These are phyloP conservation scores for Scaeva pyrastri DNA, from an alignment of 2,888 invertebrate genomes.

Conservation along the genomic window DNA sequence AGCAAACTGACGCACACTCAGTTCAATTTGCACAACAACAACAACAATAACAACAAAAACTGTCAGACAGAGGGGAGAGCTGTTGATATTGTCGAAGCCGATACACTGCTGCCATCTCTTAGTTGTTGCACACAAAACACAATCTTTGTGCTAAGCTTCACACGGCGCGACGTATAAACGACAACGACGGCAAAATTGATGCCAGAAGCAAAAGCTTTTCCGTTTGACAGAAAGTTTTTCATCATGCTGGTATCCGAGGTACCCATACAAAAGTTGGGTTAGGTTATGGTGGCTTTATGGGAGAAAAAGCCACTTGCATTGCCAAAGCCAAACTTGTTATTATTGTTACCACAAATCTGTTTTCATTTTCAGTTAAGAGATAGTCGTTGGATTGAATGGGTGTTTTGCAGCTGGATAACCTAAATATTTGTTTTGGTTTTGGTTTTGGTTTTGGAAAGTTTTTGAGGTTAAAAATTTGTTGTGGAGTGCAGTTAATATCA, in stretches of 20 bases:
- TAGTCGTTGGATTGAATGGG: slow-evolving; percentile 27
- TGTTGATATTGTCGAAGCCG: slow-evolving; percentile 33
- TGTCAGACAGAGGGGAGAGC: slow-evolving; percentile 13
- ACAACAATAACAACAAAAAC: slow-evolving; percentile 28
- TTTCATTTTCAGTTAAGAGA: slow-evolving; percentile 34
- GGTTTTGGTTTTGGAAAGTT: too few relatives aligned
- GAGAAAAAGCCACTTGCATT: slow-evolving; percentile 12
- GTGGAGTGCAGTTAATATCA: too few relatives aligned
- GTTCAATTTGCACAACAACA: slow-evolving; percentile 38
- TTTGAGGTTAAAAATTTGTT: background rate
- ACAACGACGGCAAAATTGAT: slow-evolving; percentile 4
- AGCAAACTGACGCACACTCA: slow-evolving; percentile 66
- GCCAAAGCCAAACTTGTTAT: slow-evolving; percentile 1
- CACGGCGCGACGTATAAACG: background rate
- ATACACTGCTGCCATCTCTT: slow-evolving; percentile 75
- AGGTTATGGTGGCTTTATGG: slow-evolving; percentile 58
- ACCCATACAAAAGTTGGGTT: slow-evolving; percentile 48
- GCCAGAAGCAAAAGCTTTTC: slow-evolving; percentile 58
- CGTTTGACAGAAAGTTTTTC: slow-evolving; percentile 44
- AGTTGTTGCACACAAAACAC: slow-evolving; percentile 72
- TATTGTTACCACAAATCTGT: slow-evolving; percentile 12
- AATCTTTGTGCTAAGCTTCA: slow-evolving; percentile 66
- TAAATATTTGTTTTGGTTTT: too few relatives aligned
- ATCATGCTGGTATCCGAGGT: background rate
- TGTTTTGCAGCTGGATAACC: slow-evolving; percentile 7